phyloP scores from a whole-genome alignment of 2,888 invertebrate genomes.

The Eilema depressum region DNA sequence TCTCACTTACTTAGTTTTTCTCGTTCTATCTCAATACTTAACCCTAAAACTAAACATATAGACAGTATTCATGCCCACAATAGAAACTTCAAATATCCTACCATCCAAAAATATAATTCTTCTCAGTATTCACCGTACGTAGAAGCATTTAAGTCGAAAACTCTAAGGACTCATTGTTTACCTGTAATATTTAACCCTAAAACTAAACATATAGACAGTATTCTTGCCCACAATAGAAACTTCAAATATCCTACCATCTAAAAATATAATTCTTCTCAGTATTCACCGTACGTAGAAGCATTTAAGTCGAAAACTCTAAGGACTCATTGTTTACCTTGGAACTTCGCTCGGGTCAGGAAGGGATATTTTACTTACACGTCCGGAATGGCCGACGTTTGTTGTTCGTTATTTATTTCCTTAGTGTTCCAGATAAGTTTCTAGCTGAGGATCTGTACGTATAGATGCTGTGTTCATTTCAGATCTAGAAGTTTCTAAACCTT shows the following conservation, averaged over 20 bases:
- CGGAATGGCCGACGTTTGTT: slow-evolving; percentile 48
- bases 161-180: slow-evolving; percentile 56
- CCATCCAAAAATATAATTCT: slow-evolving; percentile 53
- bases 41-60: neutral
- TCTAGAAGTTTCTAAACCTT: neutral
- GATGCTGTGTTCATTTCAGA: neutral
- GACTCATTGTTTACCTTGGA: slow-evolving; percentile 57
- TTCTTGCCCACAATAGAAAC: slow-evolving; percentile 18
- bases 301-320: slow-evolving; percentile 54
- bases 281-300: slow-evolving; percentile 50
- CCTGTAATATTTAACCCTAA: too few species aligned
- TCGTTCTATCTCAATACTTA: neutral
- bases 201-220: neutral
- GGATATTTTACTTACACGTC: slow-evolving; percentile 61
- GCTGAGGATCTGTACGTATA: slow-evolving; percentile 21
- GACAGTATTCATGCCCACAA: slow-evolving; percentile 9
- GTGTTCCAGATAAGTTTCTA: slow-evolving; percentile 40
- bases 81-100: slow-evolving; percentile 46
- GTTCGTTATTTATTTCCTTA: slow-evolving; percentile 49
- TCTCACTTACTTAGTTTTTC: too few species aligned
- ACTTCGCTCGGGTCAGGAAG: slow-evolving; percentile 56
- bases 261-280: slow-evolving; percentile 54
- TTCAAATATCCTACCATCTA: slow-evolving; percentile 49
- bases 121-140: slow-evolving; percentile 50
- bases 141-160: slow-evolving; percentile 52